These are phyloP conservation scores for Salvelinus namaycush DNA, from an alignment of 2,113 vertebrate species.

Conservation along the genomic window DNA sequence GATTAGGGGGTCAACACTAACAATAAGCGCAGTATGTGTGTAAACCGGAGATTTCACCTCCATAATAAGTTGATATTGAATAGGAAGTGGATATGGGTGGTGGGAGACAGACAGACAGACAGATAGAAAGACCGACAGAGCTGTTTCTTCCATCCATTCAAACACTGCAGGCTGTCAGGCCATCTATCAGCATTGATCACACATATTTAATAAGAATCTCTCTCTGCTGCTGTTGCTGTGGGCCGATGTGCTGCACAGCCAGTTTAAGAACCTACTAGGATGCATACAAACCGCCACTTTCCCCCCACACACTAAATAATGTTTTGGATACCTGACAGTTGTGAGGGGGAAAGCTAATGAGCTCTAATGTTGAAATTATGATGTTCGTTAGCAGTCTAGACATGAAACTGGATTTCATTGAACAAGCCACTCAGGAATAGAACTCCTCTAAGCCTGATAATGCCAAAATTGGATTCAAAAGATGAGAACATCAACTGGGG, in stretches of 20 bases:
- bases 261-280: too few species aligned
- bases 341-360: neutral
- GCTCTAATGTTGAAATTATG: neutral
- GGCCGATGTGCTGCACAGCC: too few species aligned
- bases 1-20: conserved; percentile 38
- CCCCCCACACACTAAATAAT: too few species aligned
- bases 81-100: neutral
- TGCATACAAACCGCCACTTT: too few species aligned
- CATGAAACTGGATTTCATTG: neutral
- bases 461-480: neutral
- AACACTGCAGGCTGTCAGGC: too few species aligned
- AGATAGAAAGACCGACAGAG: neutral
- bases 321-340: neutral
- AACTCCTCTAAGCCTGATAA: neutral
- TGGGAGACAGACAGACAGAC: neutral
- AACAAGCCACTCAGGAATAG: neutral
- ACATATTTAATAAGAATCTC: too few species aligned
- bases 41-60: conserved; percentile 33
- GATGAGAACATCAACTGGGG: neutral
- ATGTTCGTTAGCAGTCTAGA: neutral
- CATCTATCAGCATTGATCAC: too few species aligned
- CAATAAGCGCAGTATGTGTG: conserved; percentile 26
- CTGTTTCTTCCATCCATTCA: neutral
- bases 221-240: too few species aligned
- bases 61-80: conserved; percentile 10